Evolutionary conservation across 2,797 vertebrate genomes (phyloP), one percentile per base, ranked within the genome.

Genomic region (Gila robusta): DNA sequence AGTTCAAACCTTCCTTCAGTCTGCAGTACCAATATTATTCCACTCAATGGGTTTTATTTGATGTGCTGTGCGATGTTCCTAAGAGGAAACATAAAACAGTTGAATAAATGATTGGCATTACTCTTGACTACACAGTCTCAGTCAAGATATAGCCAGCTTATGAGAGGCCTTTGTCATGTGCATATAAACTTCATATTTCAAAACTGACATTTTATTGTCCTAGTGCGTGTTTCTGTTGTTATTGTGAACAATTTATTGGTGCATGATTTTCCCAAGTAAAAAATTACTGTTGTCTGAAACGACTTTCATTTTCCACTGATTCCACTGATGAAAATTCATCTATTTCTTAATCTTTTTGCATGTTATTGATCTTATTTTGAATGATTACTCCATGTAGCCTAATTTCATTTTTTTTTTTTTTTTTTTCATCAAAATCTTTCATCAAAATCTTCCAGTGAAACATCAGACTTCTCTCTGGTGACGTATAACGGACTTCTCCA

Each of bases 51-150:
- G 56, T 54, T 80, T 72, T 66, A 41, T 85, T 82, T 54, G 21
- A 85, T 62, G 49, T 80, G 76, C 49, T 41, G 39, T 79, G 44
- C 21, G 17, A 28, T 35, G 11, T 28, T 56, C 2, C 52, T 41
- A 26, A 39, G 81, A 79, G 79, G 35, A 74, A 64, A 87, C 81
- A 71, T 76, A 12, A 80, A 78, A 69, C 28, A 26, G 28, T 62
- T 79, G 70, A 62, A 82, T 82, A 14, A 56, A 32, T 54, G 66
- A 82, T 71, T 21, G 16, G 5, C 16, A 72, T 82, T 59, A 72
- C 35, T 49, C 26, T 74, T 52, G 44, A 54, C 41, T 54, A 28
- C 2, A 76, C 10, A 67, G 21, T 44, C 21, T 54, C 23, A 41
- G 35, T 54, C 44, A 81, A 23, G 52, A 23, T 41, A 62, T 17